phyloP scores from a whole-genome alignment of 1,140 invertebrate genomes.

The Meloidogyne hapla region DNA sequence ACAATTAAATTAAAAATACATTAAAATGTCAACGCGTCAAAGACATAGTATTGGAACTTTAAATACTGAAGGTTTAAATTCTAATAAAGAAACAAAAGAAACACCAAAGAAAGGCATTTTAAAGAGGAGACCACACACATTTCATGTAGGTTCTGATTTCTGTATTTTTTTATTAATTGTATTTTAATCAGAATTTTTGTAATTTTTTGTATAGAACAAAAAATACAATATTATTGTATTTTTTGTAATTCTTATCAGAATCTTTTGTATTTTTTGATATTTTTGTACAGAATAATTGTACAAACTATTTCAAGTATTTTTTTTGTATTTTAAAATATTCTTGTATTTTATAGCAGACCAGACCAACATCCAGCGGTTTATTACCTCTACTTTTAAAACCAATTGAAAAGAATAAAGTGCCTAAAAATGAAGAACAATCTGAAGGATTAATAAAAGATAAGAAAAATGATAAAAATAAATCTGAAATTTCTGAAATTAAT shows the following conservation, averaged over 20 bases:
- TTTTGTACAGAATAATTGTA: too few relatives aligned
- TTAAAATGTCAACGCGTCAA: constrained; percentile 5
- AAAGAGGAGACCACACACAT: constrained; percentile 27
- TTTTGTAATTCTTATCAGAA: too few relatives aligned
- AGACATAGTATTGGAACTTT: constrained; percentile 25
- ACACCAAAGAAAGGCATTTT: constrained; percentile 31
- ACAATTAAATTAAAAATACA: background rate
- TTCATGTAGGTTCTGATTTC: constrained; percentile 1
- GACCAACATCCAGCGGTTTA: background rate
- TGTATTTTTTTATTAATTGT: constrained; percentile 2
- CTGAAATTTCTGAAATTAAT: background rate
- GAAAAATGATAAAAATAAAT: background rate
- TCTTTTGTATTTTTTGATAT: background rate
- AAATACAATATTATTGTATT: too few relatives aligned
- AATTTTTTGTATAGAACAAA: too few relatives aligned
- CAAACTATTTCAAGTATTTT: too few relatives aligned
- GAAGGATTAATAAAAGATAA: background rate
- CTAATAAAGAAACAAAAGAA: background rate
- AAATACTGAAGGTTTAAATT: background rate
- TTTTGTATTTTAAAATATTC: too few relatives aligned
- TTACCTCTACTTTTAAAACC: background rate
- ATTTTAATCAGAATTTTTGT: background rate
- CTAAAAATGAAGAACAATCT: background rate
- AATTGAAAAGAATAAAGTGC: background rate
- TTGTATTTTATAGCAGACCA: background rate